Evolutionary conservation across 1,140 invertebrate genomes (phyloP), one percentile per base, ranked within the genome.

Genomic region (Belonocnema kinseyi): DNA sequence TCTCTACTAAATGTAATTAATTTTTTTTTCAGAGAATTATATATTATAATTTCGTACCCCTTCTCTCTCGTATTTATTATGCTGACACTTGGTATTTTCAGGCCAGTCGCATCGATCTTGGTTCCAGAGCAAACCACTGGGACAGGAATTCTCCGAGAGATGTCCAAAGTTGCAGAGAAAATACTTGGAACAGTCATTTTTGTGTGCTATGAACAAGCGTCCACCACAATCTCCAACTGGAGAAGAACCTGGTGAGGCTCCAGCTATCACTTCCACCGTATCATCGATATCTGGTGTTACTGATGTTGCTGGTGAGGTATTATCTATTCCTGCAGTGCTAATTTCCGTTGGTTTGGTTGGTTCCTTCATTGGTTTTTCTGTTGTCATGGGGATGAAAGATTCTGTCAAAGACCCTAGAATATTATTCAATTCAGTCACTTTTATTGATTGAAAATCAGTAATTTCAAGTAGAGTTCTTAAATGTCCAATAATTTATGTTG

Each of bases 41-140:
- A 46, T 10, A 46, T 46, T 1, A 46, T 46, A 11, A 46, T 46
- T 46, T 46, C 40, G 40, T 46, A 46, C 40, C 40, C 40, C 50
- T 71, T 78, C 77, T 33, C 79, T 76, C 2, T 77, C 12, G 70
- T 50, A 58, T 73, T 58, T 85, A 40, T 79, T 74, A 8, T 33
- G 78, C 40, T 87, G 88, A 84, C 95, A 96, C 46, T 93, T 92
- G 0, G 93, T 91, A 83, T 95, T 96, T 77, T 94, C 93, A 2
- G 96, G 95, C 94, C 95, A 96, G 85, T 97, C 96, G 80, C 96
- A 97, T 77, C 94, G 94, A 80, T 95, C 93, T 86, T 93, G 87
- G 83, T 96, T 96, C 95, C 96, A 97, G 74, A 94, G 92, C 0
- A 97, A 90, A 3, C 94, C 94, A 21, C 89, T 86, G 0, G 96